Base-by-base conservation (phyloP, 2,888 invertebrate species). In the Melikaiella ostensackeni region DNA sequence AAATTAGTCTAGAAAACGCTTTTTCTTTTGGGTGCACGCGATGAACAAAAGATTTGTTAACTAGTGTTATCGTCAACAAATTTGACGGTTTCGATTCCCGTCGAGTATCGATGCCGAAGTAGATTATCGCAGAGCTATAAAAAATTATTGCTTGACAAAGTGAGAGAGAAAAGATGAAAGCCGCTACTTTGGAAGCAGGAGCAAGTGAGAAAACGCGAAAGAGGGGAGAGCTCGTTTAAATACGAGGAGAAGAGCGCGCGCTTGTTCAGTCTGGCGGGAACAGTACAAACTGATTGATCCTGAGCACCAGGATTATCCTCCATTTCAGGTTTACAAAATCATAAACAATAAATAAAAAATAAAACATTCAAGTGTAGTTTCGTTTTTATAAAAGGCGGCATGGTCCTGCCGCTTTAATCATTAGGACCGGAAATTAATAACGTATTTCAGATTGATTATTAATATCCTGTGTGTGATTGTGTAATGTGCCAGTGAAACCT, bases 191-290 rank as follows among this genome's bases (percentile, higher is more conserved):
- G 33, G 70, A 70, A 70, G 33, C 70, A 70, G 30, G 76, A 76
- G 73, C 30, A 73, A 75, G 77, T 74, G 77, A 77, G 74, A 74
- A 62, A 77, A 75, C 38, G 79, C 74, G 79, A 73, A 82, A 83
- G 84, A 86, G 89, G 90, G 88, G 90, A 90, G 89, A 87, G 88
- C 83, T 82, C 84, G 90, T 90, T 91, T 91, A 91, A 89, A 91
- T 91, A 90, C 86, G 86, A 85, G 85, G 88, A 85, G 89, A 88
- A 88, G 85, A 87, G 87, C 89, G 90, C 90, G 89, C 90, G 89
- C 88, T 91, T 87, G 86, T 90, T 89, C 91, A 91, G 91, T 91
- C 86, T 88, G 87, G 86, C 88, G 86, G 86, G 85, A 88, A 89
- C 89, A 88, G 88, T 88, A 87, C 87, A 87, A 89, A 89, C 88